Percentiles rank a stretch among this genome's conserved stretches.
Conservation (phyloP, 2,113 vertebrate species). For the Capra hircus region DNA sequence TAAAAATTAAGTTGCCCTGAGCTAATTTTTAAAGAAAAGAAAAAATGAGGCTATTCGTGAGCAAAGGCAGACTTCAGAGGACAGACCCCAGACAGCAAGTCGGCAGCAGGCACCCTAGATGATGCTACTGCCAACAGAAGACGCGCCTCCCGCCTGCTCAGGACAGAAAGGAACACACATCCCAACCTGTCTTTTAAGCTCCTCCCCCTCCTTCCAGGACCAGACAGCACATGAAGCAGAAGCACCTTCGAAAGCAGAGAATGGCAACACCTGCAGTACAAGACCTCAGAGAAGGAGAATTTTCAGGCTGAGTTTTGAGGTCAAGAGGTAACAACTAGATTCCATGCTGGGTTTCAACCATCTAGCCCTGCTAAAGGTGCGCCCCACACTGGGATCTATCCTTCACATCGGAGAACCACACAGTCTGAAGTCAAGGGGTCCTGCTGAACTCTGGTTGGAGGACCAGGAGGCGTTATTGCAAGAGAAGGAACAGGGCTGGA, state of each 20-base stretch:
- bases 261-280: not conserved
- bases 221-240: not conserved
- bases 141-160: not conserved
- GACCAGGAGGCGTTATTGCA: rapidly evolving
- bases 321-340: not conserved
- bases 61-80: not conserved
- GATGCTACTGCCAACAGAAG: not conserved
- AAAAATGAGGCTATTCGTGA: not conserved
- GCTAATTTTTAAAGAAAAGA: not conserved
- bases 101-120: not conserved
- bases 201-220: not conserved
- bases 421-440: not conserved
- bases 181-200: not conserved
- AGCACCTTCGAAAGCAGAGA: not conserved
- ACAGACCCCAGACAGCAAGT: not conserved
- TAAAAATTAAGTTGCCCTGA: not conserved
- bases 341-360: not conserved
- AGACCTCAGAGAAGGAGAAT: not conserved
- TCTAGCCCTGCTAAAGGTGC: too few species aligned
- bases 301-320: not conserved
- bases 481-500: not conserved
- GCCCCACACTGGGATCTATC: not conserved
- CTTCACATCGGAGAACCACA: not conserved
- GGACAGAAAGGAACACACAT: rapidly evolving
- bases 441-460: not conserved